A percentile compares a stretch with the other conserved stretches of the same genome.
Evolutionary conservation across 2,888 invertebrate genomes (phyloP).

Genomic region (Nephrotoma guestfalica): DNA sequence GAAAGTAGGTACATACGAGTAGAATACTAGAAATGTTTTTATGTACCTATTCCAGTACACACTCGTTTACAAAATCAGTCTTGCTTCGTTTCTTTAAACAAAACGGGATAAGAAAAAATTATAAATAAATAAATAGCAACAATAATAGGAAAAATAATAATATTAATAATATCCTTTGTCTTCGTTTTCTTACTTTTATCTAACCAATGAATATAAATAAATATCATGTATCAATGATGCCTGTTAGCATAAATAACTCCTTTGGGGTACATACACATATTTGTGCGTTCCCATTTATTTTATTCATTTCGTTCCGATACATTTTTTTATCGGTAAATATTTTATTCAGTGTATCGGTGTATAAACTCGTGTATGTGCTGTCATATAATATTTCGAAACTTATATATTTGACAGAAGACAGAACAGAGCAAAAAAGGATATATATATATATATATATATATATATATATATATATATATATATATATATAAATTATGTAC

Average conservation of each 20-base stretch:
- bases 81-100: neutral
- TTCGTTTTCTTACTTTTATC: neutral
- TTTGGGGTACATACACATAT: constrained; percentile 15
- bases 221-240: constrained; percentile 16
- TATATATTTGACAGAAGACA: neutral
- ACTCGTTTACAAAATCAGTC: neutral
- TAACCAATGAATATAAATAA: neutral
- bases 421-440: neutral
- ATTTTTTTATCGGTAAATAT: neutral
- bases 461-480: neutral
- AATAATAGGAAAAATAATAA: neutral
- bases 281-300: constrained; percentile 4
- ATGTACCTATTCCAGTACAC: neutral
- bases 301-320: constrained; percentile 5
- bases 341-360: neutral
- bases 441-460: neutral
- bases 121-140: constrained; percentile 4
- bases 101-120: neutral
- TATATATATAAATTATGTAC: neutral
- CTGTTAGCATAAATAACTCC: constrained; percentile 17
- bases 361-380: neutral
- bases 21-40: neutral
- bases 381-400: neutral
- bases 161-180: neutral
- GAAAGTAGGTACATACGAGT: neutral